Conservation (phyloP, 2,797 vertebrate species). For the Liparis tanakae region DNA sequence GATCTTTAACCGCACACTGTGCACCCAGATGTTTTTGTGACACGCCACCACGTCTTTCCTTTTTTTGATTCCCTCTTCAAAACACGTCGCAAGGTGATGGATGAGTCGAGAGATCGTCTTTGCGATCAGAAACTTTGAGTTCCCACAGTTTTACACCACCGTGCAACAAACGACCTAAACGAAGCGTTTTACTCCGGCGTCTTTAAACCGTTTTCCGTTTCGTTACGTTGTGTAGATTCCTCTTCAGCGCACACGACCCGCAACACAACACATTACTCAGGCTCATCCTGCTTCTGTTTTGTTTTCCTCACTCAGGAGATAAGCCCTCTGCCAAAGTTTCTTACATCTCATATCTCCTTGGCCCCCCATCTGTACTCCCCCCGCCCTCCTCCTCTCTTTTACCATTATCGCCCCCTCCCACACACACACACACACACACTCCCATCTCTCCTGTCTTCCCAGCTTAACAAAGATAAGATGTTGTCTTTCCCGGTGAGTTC, state of each 20-base stretch:
- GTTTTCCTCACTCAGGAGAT: conserved; percentile 67
- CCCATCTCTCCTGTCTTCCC: conserved; percentile 67
- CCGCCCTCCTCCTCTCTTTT: conserved; percentile 33
- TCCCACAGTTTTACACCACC: not conserved
- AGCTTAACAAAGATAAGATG: conserved; percentile 80
- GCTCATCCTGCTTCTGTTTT: conserved; percentile 40
- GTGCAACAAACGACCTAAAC: not conserved
- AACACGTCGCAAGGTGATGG: not conserved
- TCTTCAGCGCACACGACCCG: conserved; percentile 14
- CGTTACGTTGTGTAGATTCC: conserved; percentile 24
- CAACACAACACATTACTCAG: conserved; percentile 27
- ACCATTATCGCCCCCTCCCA: conserved; percentile 59
- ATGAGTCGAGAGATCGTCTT: not conserved
- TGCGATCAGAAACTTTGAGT: not conserved
- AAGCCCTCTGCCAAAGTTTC: conserved; percentile 59
- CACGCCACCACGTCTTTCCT: not conserved
- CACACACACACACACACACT: conserved; percentile 38
- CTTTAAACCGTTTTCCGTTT: conserved; percentile 13
- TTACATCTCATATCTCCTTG: conserved; percentile 61
- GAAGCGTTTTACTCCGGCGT: not conserved
- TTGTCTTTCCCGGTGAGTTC: conserved; percentile 67
- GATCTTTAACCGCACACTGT: not conserved
- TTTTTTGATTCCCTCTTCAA: not conserved
- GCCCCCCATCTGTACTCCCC: not conserved
- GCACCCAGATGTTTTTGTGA: not conserved